These are phyloP conservation scores for Carassius gibelio DNA, from an alignment of 2,113 vertebrate species.

Conservation along the genomic window DNA sequence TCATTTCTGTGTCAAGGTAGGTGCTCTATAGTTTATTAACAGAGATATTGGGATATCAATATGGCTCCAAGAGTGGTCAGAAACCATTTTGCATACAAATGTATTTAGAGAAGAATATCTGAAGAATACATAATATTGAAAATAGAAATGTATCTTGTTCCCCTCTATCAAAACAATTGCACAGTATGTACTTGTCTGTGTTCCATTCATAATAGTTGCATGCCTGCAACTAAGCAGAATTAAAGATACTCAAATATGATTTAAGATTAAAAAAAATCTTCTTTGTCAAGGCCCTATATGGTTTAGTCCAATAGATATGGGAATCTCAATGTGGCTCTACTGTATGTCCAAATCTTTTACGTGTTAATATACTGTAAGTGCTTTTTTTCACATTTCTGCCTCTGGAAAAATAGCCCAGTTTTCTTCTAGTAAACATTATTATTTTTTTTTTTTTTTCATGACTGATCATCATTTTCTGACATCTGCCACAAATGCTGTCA, in stretches of 20 bases:
- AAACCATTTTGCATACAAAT: background rate
- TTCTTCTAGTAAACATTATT: background rate
- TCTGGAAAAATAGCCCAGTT: background rate
- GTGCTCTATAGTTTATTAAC: too few species aligned
- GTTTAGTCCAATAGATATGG: too few species aligned
- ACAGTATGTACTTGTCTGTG: background rate
- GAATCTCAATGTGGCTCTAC: too few species aligned
- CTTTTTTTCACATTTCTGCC: background rate
- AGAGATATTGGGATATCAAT: background rate
- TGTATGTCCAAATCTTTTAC: background rate
- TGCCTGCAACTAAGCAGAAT: background rate
- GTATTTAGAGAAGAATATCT: background rate
- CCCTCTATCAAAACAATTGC: background rate
- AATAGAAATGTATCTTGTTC: background rate
- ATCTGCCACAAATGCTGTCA: background rate
- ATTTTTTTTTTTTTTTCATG: background rate
- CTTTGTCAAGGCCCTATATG: background rate
- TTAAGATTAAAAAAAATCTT: background rate
- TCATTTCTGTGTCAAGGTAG: too few species aligned
- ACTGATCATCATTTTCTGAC: constrained; percentile 6
- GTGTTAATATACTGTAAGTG: background rate
- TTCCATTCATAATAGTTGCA: background rate
- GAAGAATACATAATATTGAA: background rate
- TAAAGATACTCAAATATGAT: background rate
- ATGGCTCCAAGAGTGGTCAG: too few species aligned